These are phyloP conservation scores for Lypha dubia DNA, from an alignment of 2,888 invertebrate genomes.

Conservation along the genomic window DNA sequence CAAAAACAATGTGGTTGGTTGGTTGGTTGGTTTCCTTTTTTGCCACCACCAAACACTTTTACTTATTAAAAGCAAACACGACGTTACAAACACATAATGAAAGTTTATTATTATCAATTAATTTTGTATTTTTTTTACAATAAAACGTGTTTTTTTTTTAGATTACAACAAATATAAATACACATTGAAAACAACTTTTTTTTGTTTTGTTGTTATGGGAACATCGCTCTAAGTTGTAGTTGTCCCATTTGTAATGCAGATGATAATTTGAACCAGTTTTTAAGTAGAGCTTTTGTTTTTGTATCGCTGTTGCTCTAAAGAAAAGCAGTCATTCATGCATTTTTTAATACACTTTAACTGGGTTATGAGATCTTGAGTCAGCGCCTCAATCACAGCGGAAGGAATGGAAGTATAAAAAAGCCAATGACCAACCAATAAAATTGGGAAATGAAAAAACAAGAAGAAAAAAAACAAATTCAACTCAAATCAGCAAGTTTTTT, in stretches of 20 bases:
- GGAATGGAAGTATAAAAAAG: conserved; percentile 27
- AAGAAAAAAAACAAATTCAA: conserved; percentile 1
- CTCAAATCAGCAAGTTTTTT: conserved; percentile 11
- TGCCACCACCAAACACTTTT: conserved; percentile 56
- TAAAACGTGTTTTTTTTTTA: conserved; percentile 43
- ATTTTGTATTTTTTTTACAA: conserved; percentile 6
- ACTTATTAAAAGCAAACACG: conserved; percentile 50
- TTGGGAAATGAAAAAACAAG: background rate
- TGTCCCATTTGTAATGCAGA: conserved; percentile 16
- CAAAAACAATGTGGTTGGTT: background rate
- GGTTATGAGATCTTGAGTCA: conserved; percentile 63
- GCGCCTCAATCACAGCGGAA: background rate
- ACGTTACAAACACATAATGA: conserved; percentile 46
- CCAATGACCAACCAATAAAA: conserved; percentile 45
- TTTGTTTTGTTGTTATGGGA: conserved; percentile 20
- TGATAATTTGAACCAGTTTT: conserved; percentile 50
- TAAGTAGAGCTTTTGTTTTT: conserved; percentile 9
- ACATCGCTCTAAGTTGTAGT: conserved; percentile 4
- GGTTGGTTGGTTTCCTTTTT: conserved; percentile 22
- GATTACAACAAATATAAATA: conserved; percentile 6
- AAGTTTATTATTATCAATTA: conserved; percentile 53
- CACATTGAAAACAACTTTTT: conserved; percentile 50
- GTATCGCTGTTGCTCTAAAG: conserved; percentile 16
- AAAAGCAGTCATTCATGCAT: conserved; percentile 50
- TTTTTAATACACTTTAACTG: conserved; percentile 47